phyloP scores from a whole-genome alignment of 2,888 invertebrate genomes.

The Drosophila phalerata region DNA sequence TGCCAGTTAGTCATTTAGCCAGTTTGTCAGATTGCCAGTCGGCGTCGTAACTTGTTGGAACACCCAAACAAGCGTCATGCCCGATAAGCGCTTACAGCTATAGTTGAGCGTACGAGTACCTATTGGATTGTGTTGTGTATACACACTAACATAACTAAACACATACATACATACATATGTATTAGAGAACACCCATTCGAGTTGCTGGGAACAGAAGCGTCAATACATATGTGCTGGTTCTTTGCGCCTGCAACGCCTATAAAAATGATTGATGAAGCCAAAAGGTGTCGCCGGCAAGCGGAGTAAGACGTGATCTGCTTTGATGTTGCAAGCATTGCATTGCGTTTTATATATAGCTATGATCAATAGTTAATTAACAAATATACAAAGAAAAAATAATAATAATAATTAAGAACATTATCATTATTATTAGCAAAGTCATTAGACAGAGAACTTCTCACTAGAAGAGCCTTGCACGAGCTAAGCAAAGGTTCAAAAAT shows the following conservation, averaged over 20 bases:
- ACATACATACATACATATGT: neutral
- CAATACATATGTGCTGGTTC: slow-evolving; percentile 33
- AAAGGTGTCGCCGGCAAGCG: slow-evolving; percentile 56
- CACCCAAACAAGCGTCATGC: slow-evolving; percentile 69
- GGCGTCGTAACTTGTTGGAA: slow-evolving; percentile 59
- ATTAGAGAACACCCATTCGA: slow-evolving; percentile 18
- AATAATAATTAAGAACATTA: slow-evolving; percentile 4
- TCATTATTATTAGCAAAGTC: slow-evolving; percentile 28
- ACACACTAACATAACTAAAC: slow-evolving; percentile 10
- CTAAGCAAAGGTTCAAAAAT: slow-evolving; percentile 18
- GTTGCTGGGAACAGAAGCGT: slow-evolving; percentile 43
- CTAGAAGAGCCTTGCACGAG: neutral
- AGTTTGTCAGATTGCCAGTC: slow-evolving; percentile 16
- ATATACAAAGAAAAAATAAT: neutral
- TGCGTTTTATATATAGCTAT: neutral
- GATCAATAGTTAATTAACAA: slow-evolving; percentile 12
- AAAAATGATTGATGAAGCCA: slow-evolving; percentile 68
- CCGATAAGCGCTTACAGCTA: slow-evolving; percentile 69
- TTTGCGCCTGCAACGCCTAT: slow-evolving; percentile 33
- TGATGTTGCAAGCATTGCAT: slow-evolving; percentile 36
- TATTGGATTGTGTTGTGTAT: slow-evolving; percentile 9
- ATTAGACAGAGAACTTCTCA: slow-evolving; percentile 3
- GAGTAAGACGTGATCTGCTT: slow-evolving; percentile 20
- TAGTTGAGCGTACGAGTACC: slow-evolving; percentile 16
- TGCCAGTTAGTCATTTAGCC: slow-evolving; percentile 17